phyloP scores from a whole-genome alignment of 53 echinoderm and acorn worm species.

The Arbacia lixula region DNA sequence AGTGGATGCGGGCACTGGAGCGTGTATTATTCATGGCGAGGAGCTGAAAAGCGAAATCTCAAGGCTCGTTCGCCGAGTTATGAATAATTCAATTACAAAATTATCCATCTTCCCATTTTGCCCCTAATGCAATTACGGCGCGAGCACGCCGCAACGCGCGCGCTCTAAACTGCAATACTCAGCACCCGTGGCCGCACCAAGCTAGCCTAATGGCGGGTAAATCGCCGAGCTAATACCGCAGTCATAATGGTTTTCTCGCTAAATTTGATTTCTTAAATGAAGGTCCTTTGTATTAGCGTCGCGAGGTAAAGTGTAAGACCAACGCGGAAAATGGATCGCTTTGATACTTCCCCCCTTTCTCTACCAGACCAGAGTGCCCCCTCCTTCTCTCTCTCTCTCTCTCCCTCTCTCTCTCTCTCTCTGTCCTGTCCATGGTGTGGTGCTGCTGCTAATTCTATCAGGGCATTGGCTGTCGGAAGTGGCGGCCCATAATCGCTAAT shows the following conservation, averaged over 20 bases:
- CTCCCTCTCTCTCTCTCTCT: too few relatives aligned
- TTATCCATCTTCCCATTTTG: slow-evolving; percentile 84
- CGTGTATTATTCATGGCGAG: slow-evolving; percentile 56
- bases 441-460: slow-evolving; percentile 42
- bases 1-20: slow-evolving; percentile 10
- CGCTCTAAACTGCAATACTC: slow-evolving; percentile 31
- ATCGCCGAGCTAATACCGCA: slow-evolving; percentile 64
- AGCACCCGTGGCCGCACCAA: background rate
- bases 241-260: slow-evolving; percentile 83
- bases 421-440: too few relatives aligned
- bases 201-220: slow-evolving; percentile 39
- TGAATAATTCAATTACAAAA: slow-evolving; percentile 98
- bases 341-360: too few relatives aligned
- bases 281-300: slow-evolving; percentile 65
- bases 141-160: slow-evolving; percentile 48
- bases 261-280: slow-evolving; percentile 83
- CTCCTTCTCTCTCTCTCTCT: too few relatives aligned
- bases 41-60: slow-evolving; percentile 55
- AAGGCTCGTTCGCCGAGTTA: slow-evolving; percentile 67
- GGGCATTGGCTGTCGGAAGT: background rate
- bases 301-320: slow-evolving; percentile 5
- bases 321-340: slow-evolving; percentile 9
- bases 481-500: background rate
- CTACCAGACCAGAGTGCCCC: too few relatives aligned
- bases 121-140: slow-evolving; percentile 88